Evolutionary conservation across 1,140 invertebrate species (phyloP).

Genomic region (Philopotamus ludificatus): DNA sequence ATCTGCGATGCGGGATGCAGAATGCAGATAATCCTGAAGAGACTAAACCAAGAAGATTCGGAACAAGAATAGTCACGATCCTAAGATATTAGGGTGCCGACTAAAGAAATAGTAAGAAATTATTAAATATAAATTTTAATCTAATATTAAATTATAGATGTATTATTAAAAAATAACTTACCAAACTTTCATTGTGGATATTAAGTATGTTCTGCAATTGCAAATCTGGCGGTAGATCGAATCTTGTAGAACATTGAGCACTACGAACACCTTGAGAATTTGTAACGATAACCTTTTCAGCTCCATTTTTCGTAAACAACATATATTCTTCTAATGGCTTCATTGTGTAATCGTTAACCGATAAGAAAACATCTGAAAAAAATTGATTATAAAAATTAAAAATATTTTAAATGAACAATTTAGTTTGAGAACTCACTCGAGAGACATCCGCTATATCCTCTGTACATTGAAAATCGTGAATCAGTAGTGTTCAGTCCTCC

Average conservation of each 20-base stretch:
- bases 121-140: too few relatives aligned
- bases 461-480: conserved; percentile 74
- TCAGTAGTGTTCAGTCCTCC: conserved; percentile 83
- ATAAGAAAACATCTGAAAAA: conserved; percentile 72
- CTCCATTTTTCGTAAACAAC: conserved; percentile 77
- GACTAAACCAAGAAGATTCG: too few relatives aligned
- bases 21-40: too few relatives aligned
- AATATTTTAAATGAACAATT: not conserved
- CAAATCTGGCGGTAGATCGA: conserved; percentile 57
- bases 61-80: too few relatives aligned
- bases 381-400: not conserved
- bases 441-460: conserved; percentile 83
- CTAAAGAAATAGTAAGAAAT: too few relatives aligned
- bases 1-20: too few relatives aligned
- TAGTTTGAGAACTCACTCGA: conserved; percentile 66
- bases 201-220: conserved; percentile 48
- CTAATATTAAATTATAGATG: conserved; percentile 1
- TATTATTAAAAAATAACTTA: conserved; percentile 35
- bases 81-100: too few relatives aligned
- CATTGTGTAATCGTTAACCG: conserved; percentile 76
- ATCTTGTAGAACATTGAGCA: conserved; percentile 75
- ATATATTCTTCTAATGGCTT: conserved; percentile 86
- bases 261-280: conserved; percentile 80
- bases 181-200: conserved; percentile 51
- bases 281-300: conserved; percentile 77